These are phyloP conservation scores for Acheta domesticus DNA, from an alignment of 2,888 invertebrate genomes.

Conservation along the genomic window DNA sequence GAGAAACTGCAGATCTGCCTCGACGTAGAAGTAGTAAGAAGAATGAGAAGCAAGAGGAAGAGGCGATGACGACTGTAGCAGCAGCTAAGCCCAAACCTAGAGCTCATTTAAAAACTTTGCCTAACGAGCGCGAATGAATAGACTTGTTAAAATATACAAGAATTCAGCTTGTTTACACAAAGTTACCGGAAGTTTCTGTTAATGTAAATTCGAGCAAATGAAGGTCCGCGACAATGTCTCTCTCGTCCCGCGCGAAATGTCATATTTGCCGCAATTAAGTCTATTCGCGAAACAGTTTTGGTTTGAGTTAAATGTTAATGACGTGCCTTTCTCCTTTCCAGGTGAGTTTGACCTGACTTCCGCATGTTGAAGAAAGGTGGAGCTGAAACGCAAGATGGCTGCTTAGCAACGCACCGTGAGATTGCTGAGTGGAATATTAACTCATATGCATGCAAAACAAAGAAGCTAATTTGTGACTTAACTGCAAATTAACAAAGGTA, in stretches of 20 bases:
- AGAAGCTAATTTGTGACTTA: too few species aligned
- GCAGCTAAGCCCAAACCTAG: not conserved
- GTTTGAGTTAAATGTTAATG: not conserved
- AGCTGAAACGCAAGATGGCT: too few species aligned
- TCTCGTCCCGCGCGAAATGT: not conserved
- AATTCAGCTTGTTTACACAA: not conserved
- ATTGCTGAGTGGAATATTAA: too few species aligned
- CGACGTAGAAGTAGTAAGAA: too few species aligned
- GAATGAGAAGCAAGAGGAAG: too few species aligned
- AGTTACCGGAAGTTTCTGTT: not conserved
- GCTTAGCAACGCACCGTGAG: too few species aligned
- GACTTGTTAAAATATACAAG: not conserved
- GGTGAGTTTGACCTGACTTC: not conserved
- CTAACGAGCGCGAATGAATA: not conserved
- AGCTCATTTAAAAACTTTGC: constrained; percentile 1
- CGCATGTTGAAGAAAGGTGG: too few species aligned
- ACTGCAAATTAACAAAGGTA: too few species aligned
- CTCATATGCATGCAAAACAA: too few species aligned
- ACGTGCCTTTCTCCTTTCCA: not conserved
- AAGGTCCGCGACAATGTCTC: not conserved
- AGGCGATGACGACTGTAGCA: too few species aligned
- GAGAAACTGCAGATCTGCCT: too few species aligned
- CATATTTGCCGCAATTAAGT: not conserved
- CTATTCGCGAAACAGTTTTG: not conserved
- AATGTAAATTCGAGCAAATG: not conserved